Base-by-base conservation (phyloP, 1,140 invertebrate species). In the Forficula auricularia region DNA sequence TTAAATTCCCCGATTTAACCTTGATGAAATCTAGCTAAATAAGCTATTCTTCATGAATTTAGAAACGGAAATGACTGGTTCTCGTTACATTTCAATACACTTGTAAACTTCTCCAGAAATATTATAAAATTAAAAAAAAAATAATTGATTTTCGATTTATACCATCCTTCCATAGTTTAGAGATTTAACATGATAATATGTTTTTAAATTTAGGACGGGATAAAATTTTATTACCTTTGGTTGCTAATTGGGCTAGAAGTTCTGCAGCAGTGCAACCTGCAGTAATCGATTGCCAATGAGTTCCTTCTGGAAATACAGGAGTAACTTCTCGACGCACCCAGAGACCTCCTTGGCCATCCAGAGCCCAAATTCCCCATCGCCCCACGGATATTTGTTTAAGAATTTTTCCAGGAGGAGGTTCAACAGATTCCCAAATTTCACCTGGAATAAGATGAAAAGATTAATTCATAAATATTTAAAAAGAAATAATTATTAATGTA, bases 301-400 rank as follows among this genome's bases (percentile, higher is more conserved):
- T 72, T 9, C 82, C 82, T 58, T 84, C 81, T 0, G 79, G 81
- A 50, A 78, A 79, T 37, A 69, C 65, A 42, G 60, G 63, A 2
- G 67, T 68, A 15, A 85, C 72, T 49, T 77, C 75, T 27, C 66
- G 69, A 13, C 82, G 65, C 10, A 82, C 72, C 44, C 73, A 75
- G 19, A 84, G 54, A 51, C 68, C 63, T 15, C 72, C 72, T 22
- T 62, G 57, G 35, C 64, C 65, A 52, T 77, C 78, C 8, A 82
- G 53, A 2, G 70, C 77, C 76, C 79, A 82, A 8, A 88, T 74
- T 12, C 73, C 73, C 19, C 69, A 64, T 13, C 62, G 58, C 16
- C 79, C 80, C 13, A 76, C 75, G 0, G 82, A 80, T 19, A 90
- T 71, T 53, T 82, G 73, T 52, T 78, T 79, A 33, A 87, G 69